Conservation (phyloP, 2,888 invertebrate genomes). For the Cybosia mesomella region DNA sequence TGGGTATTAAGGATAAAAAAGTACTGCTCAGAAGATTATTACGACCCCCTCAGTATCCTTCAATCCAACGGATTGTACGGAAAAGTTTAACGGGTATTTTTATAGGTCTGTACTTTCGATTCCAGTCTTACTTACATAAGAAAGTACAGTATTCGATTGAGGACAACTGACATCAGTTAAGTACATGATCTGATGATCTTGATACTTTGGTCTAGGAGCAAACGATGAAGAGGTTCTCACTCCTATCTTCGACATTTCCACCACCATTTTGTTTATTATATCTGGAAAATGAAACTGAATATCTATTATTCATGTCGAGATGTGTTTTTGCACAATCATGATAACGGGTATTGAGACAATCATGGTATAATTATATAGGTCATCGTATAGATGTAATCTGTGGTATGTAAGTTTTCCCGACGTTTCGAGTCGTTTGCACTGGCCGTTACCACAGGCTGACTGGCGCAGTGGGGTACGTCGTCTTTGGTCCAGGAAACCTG, state of each 20-base stretch:
- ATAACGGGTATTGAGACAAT: too few relatives aligned
- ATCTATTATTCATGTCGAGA: not conserved
- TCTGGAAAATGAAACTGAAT: conserved; percentile 45
- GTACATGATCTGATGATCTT: conserved; percentile 58
- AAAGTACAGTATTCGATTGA: conserved; percentile 29
- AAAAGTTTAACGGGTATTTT: not conserved
- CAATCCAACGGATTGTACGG: too few relatives aligned
- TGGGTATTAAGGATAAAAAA: too few relatives aligned
- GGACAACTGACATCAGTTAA: conserved; percentile 61
- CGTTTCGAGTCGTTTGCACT: too few relatives aligned
- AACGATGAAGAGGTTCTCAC: conserved; percentile 52
- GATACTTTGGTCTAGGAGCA: conserved; percentile 37
- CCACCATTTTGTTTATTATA: conserved; percentile 53
- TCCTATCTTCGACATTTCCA: conserved; percentile 51
- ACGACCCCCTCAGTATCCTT: too few relatives aligned
- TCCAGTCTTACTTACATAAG: conserved; percentile 36
- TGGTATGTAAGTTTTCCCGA: too few relatives aligned
- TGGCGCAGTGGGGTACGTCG: too few relatives aligned
- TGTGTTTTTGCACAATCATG: not conserved
- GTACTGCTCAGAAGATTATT: not conserved
- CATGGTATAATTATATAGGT: not conserved
- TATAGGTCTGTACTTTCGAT: not conserved
- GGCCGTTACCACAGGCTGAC: too few relatives aligned
- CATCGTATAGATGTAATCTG: too few relatives aligned
- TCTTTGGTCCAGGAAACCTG: too few relatives aligned